Base-by-base conservation (phyloP, 1,140 invertebrate genomes). In the Dysdera silvatica region DNA sequence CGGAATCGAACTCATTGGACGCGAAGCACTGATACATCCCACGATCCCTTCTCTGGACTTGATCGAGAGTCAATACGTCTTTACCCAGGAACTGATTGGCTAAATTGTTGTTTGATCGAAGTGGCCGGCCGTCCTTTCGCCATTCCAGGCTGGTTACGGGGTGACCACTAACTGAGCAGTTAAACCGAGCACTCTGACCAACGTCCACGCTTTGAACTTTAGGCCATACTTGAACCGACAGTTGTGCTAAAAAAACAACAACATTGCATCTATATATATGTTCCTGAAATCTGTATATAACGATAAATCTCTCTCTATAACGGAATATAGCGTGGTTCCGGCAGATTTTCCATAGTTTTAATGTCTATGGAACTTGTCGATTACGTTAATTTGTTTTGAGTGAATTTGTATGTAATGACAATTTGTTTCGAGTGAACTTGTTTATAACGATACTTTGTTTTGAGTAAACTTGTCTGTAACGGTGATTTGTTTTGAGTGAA, bases 151-250 rank as follows among this genome's bases (percentile, higher is more conserved):
- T 80, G 47, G 86, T 83, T 43, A 87, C 80, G 1, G 91, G 91
- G 79, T 87, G 85, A 5, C 91, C 91, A 26, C 84, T 83, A n/a
- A 88, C 81, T 70, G 86, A 85, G 75, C 92, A 96, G 69, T 88
- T 85, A 70, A 95, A 89, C 67, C 81, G 83, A 35, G 88, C 84
- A 70, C 87, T 83, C 71, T 88, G 86, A 51, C 88, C 88, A 8
- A 91, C 85, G 61, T 89, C 83, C 12, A 91, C 85, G 61, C 87
- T 82, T 68, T 60, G 57, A n/a, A 45, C 16, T 48, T 45, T 59
- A 29, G 68, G 68, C 16, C 59, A 82, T 66, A 88, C 81, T 72
- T 85, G 84, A 45, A 83, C 86, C 65, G 83, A 82, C 66, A 88
- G 77, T 41, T 86, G 83, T 73, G 85, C 85, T 83, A 79, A 68